Base-by-base conservation (phyloP, 2,888 invertebrate species). In the Zygogramma bicolorata region DNA sequence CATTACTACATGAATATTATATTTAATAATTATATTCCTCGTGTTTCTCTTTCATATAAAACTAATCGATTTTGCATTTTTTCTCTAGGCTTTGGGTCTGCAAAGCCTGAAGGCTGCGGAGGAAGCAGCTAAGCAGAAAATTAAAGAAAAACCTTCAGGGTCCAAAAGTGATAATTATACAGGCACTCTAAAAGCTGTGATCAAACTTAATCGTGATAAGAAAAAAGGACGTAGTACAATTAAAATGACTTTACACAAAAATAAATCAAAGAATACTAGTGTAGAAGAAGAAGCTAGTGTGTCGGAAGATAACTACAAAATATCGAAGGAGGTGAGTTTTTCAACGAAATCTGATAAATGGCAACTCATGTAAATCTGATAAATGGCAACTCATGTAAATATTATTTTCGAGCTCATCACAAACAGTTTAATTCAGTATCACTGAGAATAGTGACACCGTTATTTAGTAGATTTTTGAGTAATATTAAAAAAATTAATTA, bases 121-220 rank as follows among this genome's bases (percentile, higher is more conserved):
- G 75, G 91, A 92, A 81, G n/a, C n/a, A n/a, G 91, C 91, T 1
- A 91, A 90, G 58, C 66, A 76, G 59, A 82, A 79, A 49, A 76
- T 77, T 49, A 82, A 83, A 68, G 81, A 81, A 49, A 81, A 81
- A 72, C 68, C 74, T 20, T 53, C 69, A 18, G 77, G 77, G 63
- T 62, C 75, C 40, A 81, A 77, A 71, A 78, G 72, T 65, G 84
- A 84, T 42, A 81, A 90, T 79, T 94, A 93, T 82, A 94, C 94
- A 2, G 95, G 95, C 42, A 95, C 95, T 0, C 85, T 95, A 76
- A 95, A 95, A 85, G 95, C 95, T 79, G 93, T 95, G 80, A 95
- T 95, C 80, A 94, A 95, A 87, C 87, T 95, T 76, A 92, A 92
- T 84, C 90, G 92, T 75, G 84, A 84, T 85, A 91, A 92, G 80